Evolutionary conservation across 35 echinoderm and acorn worm species (phyloP), one percentile per base, ranked within the genome.

Genomic region (Hemicentrotus pulcherrimus): DNA sequence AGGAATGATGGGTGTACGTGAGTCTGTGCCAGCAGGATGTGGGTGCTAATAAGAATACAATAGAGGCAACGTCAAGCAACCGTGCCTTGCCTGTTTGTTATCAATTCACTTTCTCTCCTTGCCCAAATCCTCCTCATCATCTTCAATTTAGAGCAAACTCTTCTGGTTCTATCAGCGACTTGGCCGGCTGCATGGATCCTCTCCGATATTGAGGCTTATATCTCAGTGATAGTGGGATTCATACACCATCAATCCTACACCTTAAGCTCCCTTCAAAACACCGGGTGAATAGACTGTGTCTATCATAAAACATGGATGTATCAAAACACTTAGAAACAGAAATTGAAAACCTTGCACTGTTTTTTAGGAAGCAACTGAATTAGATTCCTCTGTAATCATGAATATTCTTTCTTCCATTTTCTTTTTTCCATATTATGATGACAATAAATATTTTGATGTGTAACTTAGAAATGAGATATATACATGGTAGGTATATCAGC

Each of bases 11-110:
- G 30, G 91, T 31, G 91, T 2, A 93, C 91, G 45, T 31, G 32
- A 47, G 48, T 93, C 91, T 93, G 48, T 13, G 45, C 14, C 11
- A 22, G 91, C 18, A 93, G 91, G 46, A 93, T 58, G 28, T 58
- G 91, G 15, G 46, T 50, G 91, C 32, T 93, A 93, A 93, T 93
- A 47, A 47, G 46, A 58, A 58, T 58, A 93, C 91, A 93, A 93
- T 90, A 28, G 88, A 47, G 91, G 11, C 0, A 41, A 31, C 45
- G 46, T 47, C 91, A 93, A 93, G 91, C 45, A 4, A 22, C 11
- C 91, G 48, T 31, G 48, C 91, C 48, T 32, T 46, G 5, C 30
- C 48, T 31, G 48, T 93, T 47, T 93, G 48, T 58, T 58, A 31
- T 47, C 91, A 58, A 93, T 93, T 93, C 47, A 93, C 48, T 50